Conservation (phyloP, 2,797 vertebrate species). For the Anolis apletophallus region DNA sequence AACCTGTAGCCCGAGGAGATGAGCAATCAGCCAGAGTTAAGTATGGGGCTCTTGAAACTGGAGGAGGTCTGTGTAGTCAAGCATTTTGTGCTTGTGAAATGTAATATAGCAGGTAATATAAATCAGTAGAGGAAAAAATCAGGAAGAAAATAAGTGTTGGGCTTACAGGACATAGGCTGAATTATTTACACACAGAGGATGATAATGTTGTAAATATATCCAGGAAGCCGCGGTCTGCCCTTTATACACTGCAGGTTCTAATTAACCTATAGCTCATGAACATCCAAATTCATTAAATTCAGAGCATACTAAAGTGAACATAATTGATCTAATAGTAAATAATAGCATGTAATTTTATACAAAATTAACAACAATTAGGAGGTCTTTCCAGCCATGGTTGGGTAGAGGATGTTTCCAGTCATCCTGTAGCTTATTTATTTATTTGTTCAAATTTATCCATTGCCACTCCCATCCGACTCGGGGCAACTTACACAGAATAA, state of each 20-base stretch:
- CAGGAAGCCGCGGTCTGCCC: slow-evolving; percentile 1
- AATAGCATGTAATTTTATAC: slow-evolving; percentile 27
- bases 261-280: slow-evolving; percentile 45
- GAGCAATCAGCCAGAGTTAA: slow-evolving; percentile 10
- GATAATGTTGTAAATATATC: background rate
- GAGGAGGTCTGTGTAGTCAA: slow-evolving; percentile 27
- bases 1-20: slow-evolving; percentile 7
- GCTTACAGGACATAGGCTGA: slow-evolving; percentile 13
- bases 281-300: slow-evolving; percentile 28
- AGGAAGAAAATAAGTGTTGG: slow-evolving; percentile 29
- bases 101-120: slow-evolving; percentile 9
- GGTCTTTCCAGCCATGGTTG: background rate
- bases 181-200: slow-evolving; percentile 33
- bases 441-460: no score
- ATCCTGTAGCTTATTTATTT: background rate
- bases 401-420: background rate
- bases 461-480: no score
- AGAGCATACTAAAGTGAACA: slow-evolving; percentile 11
- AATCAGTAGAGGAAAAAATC: background rate
- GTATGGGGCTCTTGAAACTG: slow-evolving; percentile 14
- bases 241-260: slow-evolving; percentile 14
- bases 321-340: slow-evolving; percentile 36
- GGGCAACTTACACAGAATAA: no score
- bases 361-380: slow-evolving; percentile 18
- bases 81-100: slow-evolving; percentile 18